A percentile compares a stretch with the other conserved stretches of the same genome.
phyloP scores from a whole-genome alignment of 1,140 invertebrate species.

The Caerostris extrusa region DNA sequence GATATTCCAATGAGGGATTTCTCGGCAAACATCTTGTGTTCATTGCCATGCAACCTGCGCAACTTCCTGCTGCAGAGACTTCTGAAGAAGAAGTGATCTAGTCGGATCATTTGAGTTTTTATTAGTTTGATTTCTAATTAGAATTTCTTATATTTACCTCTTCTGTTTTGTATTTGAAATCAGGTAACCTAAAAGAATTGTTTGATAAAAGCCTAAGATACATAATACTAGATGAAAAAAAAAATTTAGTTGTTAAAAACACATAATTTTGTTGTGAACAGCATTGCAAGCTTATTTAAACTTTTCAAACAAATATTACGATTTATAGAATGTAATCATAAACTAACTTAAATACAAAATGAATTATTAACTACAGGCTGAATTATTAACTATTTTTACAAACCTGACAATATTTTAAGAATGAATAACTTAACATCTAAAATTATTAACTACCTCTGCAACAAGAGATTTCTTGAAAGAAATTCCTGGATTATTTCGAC shows the following conservation, averaged over 20 bases:
- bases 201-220: neutral
- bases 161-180: neutral
- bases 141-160: neutral
- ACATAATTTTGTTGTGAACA: no score
- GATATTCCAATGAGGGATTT: slow-evolving; percentile 49
- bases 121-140: neutral
- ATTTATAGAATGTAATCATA: no score
- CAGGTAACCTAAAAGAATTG: neutral
- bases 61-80: neutral
- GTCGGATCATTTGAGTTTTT: neutral
- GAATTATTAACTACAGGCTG: no score
- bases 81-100: neutral
- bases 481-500: no score
- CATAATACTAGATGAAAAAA: neutral
- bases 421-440: no score
- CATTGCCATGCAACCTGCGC: slow-evolving; percentile 24
- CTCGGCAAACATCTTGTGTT: slow-evolving; percentile 23
- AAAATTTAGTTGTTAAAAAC: neutral
- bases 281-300: no score
- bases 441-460: no score
- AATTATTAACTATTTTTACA: no score
- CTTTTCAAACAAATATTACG: no score
- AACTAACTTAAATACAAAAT: no score
- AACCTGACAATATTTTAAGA: no score
- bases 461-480: no score